Conservation (phyloP, 2,113 vertebrate species). For the Macrotus californicus region DNA sequence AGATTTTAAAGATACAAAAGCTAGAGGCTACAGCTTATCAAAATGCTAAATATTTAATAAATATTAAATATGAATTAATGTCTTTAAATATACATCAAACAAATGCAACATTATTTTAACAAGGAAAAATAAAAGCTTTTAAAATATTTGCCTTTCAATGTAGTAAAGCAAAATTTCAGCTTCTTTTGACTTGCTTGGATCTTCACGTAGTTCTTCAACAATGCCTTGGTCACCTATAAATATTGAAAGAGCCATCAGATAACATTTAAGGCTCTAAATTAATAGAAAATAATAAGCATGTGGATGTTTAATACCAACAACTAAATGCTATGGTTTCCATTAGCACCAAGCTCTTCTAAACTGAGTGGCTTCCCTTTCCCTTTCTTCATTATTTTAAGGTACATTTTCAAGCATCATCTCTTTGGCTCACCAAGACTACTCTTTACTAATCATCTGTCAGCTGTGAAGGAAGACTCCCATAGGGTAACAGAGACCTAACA, state of each 20-base stretch:
- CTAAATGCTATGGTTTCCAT: background rate
- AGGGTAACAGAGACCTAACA: background rate
- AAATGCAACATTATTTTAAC: background rate
- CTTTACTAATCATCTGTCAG: background rate
- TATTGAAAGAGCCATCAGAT: background rate
- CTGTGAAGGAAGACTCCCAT: background rate
- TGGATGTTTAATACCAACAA: background rate
- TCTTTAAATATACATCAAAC: background rate
- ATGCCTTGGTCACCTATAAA: slow-evolving; percentile 38
- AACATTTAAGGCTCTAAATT: background rate
- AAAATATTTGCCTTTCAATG: slow-evolving; percentile 79
- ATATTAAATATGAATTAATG: background rate
- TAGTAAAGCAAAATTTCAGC: slow-evolving; percentile 70
- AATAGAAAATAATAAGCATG: background rate
- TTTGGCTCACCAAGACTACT: background rate
- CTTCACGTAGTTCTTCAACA: slow-evolving; percentile 58
- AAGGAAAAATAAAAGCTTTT: background rate
- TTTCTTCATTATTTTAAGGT: slow-evolving; percentile 1
- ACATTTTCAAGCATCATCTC: slow-evolving; percentile 12
- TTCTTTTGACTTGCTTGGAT: slow-evolving; percentile 71
- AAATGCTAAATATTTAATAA: background rate
- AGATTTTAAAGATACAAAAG: slow-evolving; percentile 26
- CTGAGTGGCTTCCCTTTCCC: background rate
- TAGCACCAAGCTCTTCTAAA: background rate
- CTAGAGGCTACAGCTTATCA: background rate